These are phyloP conservation scores for Myathropa florea DNA, from an alignment of 2,888 invertebrate genomes.

Conservation along the genomic window DNA sequence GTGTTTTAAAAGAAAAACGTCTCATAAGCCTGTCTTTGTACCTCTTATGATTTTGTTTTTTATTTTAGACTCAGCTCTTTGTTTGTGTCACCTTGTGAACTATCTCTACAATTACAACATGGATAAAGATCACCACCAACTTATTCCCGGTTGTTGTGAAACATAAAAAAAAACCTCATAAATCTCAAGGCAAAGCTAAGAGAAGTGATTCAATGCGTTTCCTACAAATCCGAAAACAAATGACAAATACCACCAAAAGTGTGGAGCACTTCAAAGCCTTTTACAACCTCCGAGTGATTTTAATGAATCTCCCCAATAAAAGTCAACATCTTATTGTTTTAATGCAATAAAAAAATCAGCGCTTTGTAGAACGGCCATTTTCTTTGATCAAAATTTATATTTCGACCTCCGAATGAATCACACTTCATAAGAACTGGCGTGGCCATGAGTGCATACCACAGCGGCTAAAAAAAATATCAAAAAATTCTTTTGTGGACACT, in stretches of 20 bases:
- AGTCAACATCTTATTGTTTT: not conserved
- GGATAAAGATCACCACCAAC: too few relatives aligned
- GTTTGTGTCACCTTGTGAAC: too few relatives aligned
- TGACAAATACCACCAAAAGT: not conserved
- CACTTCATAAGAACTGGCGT: not conserved
- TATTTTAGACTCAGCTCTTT: too few relatives aligned
- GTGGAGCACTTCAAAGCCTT: not conserved
- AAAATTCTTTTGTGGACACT: too few relatives aligned
- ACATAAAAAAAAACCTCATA: too few relatives aligned
- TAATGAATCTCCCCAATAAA: not conserved
- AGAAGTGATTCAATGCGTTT: not conserved
- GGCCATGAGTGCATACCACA: too few relatives aligned
- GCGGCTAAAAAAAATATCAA: too few relatives aligned
- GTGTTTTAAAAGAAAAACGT: too few relatives aligned
- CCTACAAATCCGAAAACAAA: not conserved
- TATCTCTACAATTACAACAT: too few relatives aligned
- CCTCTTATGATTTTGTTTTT: too few relatives aligned
- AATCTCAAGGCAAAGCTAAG: not conserved
- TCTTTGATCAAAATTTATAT: not conserved
- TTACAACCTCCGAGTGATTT: not conserved
- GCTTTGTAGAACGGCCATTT: not conserved
- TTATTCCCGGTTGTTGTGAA: too few relatives aligned
- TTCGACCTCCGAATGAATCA: not conserved
- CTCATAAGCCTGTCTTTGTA: too few relatives aligned
- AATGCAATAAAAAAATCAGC: not conserved